Conservation (phyloP, 2,797 vertebrate species). For the Rhinatrema bivittatum region DNA sequence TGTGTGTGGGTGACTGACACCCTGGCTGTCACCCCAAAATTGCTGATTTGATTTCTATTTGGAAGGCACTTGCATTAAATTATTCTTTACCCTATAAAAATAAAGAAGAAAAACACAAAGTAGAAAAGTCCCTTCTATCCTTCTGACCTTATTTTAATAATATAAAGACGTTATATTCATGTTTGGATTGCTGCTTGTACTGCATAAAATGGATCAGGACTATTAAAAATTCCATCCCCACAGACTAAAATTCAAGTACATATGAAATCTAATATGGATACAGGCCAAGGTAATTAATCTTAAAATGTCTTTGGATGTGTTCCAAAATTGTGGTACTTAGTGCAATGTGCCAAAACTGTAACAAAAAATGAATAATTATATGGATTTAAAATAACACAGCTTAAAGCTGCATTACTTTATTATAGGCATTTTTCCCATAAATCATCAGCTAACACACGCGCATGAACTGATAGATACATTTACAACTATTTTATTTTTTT, state of each 20-base stretch:
- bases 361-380: background rate
- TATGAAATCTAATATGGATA: conserved; percentile 2
- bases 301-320: background rate
- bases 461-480: too few species aligned
- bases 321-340: background rate
- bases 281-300: conserved; percentile 2
- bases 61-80: too few species aligned
- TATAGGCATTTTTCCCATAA: conserved; percentile 2
- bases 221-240: conserved; percentile 3
- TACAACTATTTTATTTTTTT: too few species aligned
- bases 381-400: conserved; percentile 1
- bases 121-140: background rate
- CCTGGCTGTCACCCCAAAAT: too few species aligned
- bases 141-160: background rate
- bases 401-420: conserved; percentile 3
- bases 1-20: too few species aligned
- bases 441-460: background rate
- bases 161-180: conserved; percentile 1
- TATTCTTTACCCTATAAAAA: too few species aligned
- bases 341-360: conserved; percentile 1
- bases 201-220: background rate
- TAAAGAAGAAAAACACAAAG: too few species aligned
- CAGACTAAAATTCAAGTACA: conserved; percentile 1
- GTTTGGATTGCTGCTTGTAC: background rate
- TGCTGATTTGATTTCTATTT: too few species aligned